These are phyloP conservation scores for Epinephelus fuscoguttatus DNA, from an alignment of 2,113 vertebrate species.

Conservation along the genomic window DNA sequence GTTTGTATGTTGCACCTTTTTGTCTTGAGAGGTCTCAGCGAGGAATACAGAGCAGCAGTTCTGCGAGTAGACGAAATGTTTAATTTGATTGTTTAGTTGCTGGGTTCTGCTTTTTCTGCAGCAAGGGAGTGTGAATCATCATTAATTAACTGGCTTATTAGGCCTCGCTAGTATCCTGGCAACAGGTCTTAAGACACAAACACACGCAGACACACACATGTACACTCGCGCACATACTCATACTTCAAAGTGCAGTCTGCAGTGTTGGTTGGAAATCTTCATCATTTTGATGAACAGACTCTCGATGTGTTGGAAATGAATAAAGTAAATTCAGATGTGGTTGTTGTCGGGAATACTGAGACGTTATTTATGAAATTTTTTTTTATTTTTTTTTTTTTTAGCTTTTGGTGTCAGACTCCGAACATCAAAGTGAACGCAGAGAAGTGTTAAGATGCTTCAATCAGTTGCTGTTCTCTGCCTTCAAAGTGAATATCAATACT, in stretches of 20 bases:
- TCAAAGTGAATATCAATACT: slow-evolving; percentile 8
- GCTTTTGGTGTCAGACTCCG: slow-evolving; percentile 31
- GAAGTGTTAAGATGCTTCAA: not conserved
- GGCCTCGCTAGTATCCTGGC: slow-evolving; percentile 60
- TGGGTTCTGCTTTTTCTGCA: slow-evolving; percentile 21
- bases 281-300: slow-evolving; percentile 19
- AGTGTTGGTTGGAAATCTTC: slow-evolving; percentile 1
- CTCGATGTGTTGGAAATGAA: slow-evolving; percentile 37
- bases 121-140: slow-evolving; percentile 38
- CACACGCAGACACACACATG: not conserved
- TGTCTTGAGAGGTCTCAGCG: not conserved
- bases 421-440: slow-evolving; percentile 35
- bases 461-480: slow-evolving; percentile 25
- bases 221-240: not conserved
- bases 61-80: not conserved
- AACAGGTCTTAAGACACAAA: slow-evolving; percentile 53
- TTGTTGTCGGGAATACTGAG: slow-evolving; percentile 37
- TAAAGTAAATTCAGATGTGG: not conserved
- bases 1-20: not conserved
- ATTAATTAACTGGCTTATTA: slow-evolving; percentile 61
- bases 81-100: slow-evolving; percentile 18
- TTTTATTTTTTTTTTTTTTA: not conserved
- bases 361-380: not conserved
- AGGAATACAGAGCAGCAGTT: slow-evolving; percentile 1
- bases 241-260: slow-evolving; percentile 18